Evolutionary conservation across 2,888 invertebrate genomes (phyloP).

Genomic region (Rhagonycha fulva): DNA sequence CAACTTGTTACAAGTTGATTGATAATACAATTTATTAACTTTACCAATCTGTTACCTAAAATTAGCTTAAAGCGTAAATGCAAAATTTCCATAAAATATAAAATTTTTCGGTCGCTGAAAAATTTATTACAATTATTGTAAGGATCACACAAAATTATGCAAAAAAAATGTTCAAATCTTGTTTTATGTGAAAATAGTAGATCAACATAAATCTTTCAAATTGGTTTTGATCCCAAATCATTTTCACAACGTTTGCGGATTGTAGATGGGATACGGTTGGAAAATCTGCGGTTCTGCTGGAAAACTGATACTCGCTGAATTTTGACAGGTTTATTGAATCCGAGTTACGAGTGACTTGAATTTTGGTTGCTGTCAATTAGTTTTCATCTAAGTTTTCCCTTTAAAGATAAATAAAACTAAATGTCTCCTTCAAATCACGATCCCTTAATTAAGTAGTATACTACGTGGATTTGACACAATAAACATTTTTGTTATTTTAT

Average conservation of each 20-base stretch:
- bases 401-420: background rate
- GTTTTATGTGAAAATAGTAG: background rate
- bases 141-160: background rate
- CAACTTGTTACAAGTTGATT: background rate
- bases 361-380: background rate
- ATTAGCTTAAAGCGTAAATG: background rate
- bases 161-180: background rate
- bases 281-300: slow-evolving; percentile 18
- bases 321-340: slow-evolving; percentile 16
- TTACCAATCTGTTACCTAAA: background rate
- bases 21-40: background rate
- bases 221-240: slow-evolving; percentile 19
- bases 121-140: background rate
- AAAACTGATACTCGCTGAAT: slow-evolving; percentile 15
- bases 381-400: background rate
- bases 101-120: background rate
- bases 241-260: slow-evolving; percentile 23
- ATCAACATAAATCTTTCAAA: slow-evolving; percentile 17
- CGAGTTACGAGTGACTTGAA: background rate
- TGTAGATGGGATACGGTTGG: slow-evolving; percentile 16
- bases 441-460: background rate
- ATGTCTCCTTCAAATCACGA: background rate
- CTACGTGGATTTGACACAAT: background rate
- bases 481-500: background rate
- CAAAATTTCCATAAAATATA: background rate